Conservation (phyloP, 2,888 invertebrate species). For the Ypsolopha scabrella region DNA sequence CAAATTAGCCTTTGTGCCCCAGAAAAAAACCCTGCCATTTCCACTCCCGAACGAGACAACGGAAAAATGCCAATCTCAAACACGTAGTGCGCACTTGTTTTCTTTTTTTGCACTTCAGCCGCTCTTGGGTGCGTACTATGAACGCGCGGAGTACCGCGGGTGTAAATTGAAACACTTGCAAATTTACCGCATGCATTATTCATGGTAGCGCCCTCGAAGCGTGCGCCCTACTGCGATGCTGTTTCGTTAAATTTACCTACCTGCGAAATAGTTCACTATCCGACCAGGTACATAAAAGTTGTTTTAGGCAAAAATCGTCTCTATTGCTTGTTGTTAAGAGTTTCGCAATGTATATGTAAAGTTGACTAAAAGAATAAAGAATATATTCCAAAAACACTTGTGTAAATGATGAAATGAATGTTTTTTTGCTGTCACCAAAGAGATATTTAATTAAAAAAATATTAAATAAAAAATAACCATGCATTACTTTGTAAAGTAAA, state of each 20-base stretch:
- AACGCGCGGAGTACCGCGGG: slow-evolving; percentile 51
- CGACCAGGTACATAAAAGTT: no score
- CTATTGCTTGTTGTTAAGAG: no score
- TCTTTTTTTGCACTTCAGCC: slow-evolving; percentile 64
- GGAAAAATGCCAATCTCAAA: slow-evolving; percentile 10
- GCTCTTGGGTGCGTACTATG: slow-evolving; percentile 51
- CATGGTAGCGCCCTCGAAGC: slow-evolving; percentile 28
- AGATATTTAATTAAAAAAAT: no score
- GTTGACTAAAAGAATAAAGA: no score
- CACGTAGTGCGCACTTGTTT: slow-evolving; percentile 28
- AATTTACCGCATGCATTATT: slow-evolving; percentile 69
- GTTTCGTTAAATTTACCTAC: neutral
- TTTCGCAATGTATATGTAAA: no score
- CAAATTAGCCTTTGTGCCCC: neutral
- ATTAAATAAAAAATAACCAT: no score
- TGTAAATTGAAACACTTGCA: slow-evolving; percentile 71
- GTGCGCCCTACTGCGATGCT: slow-evolving; percentile 46
- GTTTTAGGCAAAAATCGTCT: no score
- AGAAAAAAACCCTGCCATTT: slow-evolving; percentile 7
- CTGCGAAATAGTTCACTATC: neutral
- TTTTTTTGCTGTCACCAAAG: no score
- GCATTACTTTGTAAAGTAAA: no score
- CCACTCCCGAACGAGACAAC: slow-evolving; percentile 3
- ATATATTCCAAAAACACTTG: no score
- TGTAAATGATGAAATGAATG: no score